A percentile compares a stretch with the other conserved stretches of the same genome.
phyloP scores from a whole-genome alignment of 2,113 vertebrate species.

The Xyrauchen texanus region DNA sequence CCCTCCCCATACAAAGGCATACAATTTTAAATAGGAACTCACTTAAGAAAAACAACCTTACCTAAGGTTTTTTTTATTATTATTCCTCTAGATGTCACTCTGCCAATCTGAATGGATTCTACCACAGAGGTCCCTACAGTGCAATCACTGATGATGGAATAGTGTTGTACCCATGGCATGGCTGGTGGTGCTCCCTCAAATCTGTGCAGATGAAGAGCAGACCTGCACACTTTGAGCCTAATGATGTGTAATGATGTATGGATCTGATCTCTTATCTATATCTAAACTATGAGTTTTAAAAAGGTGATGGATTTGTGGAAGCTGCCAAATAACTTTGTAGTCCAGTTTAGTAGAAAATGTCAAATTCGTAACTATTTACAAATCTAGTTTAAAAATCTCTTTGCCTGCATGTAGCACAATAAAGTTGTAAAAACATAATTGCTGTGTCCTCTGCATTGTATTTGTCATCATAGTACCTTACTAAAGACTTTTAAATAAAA shows the following conservation, averaged over 20 bases:
- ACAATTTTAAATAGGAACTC: too few relatives aligned
- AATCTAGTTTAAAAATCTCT: neutral
- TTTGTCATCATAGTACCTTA: too few relatives aligned
- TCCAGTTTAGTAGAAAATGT: neutral
- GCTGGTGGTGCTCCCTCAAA: constrained; percentile 98
- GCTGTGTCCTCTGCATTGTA: too few relatives aligned
- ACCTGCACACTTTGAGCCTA: constrained; percentile 74
- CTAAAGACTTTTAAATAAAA: too few relatives aligned
- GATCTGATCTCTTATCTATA: neutral
- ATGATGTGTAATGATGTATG: constrained; percentile 41
- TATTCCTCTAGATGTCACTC: constrained; percentile 89
- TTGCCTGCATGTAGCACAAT: neutral
- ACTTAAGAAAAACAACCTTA: too few relatives aligned
- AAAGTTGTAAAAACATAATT: neutral
- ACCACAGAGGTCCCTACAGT: constrained; percentile 84
- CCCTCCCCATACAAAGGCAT: too few relatives aligned
- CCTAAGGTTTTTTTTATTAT: too few relatives aligned
- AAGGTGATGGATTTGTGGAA: neutral
- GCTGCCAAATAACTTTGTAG: neutral
- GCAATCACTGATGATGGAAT: constrained; percentile 84
- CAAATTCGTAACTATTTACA: neutral
- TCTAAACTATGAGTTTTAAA: neutral
- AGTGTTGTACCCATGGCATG: constrained; percentile 92
- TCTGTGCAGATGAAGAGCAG: constrained; percentile 91
- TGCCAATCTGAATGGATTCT: constrained; percentile 89